Percentiles rank a stretch among this genome's conserved stretches.
These are phyloP conservation scores for Centrocercus urophasianus DNA, from an alignment of 2,113 vertebrate genomes.

Conservation along the genomic window DNA sequence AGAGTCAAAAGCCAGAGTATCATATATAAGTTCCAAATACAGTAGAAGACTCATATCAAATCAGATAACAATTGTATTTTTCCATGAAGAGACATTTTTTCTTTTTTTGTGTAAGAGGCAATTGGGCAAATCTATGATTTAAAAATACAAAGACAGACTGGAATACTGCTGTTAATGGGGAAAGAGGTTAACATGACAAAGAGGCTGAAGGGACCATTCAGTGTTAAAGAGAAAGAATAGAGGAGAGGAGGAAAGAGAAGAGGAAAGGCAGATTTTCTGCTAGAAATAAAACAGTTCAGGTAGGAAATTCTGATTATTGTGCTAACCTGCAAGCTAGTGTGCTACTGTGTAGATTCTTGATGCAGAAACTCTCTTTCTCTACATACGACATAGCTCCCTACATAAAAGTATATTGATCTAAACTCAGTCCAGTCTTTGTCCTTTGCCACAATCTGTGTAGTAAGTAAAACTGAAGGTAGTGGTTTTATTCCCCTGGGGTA, in stretches of 20 bases:
- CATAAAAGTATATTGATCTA: neutral
- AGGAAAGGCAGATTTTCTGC: neutral
- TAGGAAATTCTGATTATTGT: neutral
- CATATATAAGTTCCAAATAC: neutral
- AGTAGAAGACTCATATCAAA: neutral
- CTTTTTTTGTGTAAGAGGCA: neutral
- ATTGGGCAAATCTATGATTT: neutral
- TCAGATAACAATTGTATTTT: neutral
- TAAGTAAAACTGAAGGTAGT: neutral
- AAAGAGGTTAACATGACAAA: neutral
- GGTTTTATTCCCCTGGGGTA: neutral
- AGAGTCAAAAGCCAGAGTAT: neutral
- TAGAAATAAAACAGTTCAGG: neutral
- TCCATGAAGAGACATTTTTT: neutral
- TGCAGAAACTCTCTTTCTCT: neutral
- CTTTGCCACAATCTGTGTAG: neutral
- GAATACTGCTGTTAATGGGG: neutral
- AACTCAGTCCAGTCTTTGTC: neutral
- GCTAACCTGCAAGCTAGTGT: neutral
- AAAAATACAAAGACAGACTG: neutral
- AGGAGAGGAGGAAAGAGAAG: neutral
- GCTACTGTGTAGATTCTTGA: neutral
- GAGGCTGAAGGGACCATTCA: neutral
- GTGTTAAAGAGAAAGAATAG: neutral
- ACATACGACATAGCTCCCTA: accelerated